Evolutionary conservation across 2,113 vertebrate genomes (phyloP).

Genomic region (Pogona vitticeps): DNA sequence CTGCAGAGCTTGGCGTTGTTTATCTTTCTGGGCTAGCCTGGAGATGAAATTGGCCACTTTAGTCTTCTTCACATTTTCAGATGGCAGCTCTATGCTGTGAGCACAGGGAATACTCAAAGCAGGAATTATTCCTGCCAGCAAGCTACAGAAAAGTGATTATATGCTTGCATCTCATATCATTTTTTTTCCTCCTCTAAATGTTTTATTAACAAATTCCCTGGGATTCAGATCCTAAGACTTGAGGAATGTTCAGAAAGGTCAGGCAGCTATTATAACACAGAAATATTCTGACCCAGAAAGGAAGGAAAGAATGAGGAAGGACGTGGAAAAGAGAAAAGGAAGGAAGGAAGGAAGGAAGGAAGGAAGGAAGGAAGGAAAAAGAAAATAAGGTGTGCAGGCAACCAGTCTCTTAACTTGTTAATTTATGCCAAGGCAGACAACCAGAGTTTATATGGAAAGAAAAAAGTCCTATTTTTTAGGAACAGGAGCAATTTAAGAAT

Average conservation of each 20-base stretch:
- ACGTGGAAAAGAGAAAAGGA: no score
- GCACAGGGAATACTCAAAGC: not conserved
- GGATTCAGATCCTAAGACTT: not conserved
- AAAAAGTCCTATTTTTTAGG: no score
- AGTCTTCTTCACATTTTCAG: not conserved
- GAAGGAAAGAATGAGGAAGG: no score
- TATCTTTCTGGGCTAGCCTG: not conserved
- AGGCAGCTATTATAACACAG: accelerated
- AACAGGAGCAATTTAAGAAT: no score
- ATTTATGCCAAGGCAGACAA: no score
- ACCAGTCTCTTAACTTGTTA: no score
- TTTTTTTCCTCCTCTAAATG: no score
- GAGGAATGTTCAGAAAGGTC: not conserved
- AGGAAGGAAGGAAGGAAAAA: no score
- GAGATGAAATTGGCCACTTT: not conserved
- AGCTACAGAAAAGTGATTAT: not conserved
- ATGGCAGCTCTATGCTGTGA: not conserved
- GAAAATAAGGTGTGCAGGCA: no score
- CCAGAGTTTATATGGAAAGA: no score
- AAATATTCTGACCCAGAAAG: accelerated
- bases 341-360: no score
- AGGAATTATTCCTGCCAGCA: not conserved
- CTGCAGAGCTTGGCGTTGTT: not conserved
- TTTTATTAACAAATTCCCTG: not conserved
- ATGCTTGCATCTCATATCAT: not conserved